These are phyloP conservation scores for Caenorhabditis virilis DNA, from an alignment of 2,888 invertebrate species.

Conservation along the genomic window DNA sequence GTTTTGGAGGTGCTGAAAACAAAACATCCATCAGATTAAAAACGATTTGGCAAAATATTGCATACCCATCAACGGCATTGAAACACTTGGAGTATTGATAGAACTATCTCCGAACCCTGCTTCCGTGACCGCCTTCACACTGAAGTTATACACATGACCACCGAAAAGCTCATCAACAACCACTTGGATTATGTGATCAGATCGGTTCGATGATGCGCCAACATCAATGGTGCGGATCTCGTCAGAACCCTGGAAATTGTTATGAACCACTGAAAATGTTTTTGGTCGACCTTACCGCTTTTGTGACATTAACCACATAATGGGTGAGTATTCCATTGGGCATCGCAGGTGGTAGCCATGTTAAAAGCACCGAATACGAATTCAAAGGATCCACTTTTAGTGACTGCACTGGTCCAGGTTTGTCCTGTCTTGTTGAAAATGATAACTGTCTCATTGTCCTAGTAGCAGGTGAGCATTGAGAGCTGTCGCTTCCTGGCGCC, in stretches of 20 bases:
- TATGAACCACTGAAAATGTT: too few relatives aligned
- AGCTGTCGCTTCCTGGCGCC: constrained; percentile 12
- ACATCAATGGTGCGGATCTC: constrained; percentile 55
- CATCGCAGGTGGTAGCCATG: constrained; percentile 59
- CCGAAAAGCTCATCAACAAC: constrained; percentile 62
- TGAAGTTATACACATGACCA: constrained; percentile 47
- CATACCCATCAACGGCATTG: constrained; percentile 62
- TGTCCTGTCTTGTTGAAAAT: constrained; percentile 60
- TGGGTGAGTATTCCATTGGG: constrained; percentile 65
- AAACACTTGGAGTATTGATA: constrained; percentile 35
- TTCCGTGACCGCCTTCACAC: constrained; percentile 61
- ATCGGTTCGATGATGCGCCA: constrained; percentile 37
- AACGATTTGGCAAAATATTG: constrained; percentile 14
- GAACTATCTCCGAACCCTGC: constrained; percentile 61
- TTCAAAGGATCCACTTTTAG: constrained; percentile 48
- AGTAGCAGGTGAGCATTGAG: constrained; percentile 47
- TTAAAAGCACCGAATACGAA: constrained; percentile 60
- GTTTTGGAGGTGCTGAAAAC: constrained; percentile 62
- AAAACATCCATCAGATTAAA: constrained; percentile 1
- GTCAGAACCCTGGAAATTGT: constrained; percentile 33
- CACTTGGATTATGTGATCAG: constrained; percentile 48
- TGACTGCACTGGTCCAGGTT: constrained; percentile 58
- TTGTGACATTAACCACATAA: constrained; percentile 51
- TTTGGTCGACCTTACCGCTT: too few relatives aligned
- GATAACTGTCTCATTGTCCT: constrained; percentile 52